A percentile compares a stretch with the other conserved stretches of the same genome.
Conservation (phyloP, 1,140 invertebrate species). For the Aphis craccivora region DNA sequence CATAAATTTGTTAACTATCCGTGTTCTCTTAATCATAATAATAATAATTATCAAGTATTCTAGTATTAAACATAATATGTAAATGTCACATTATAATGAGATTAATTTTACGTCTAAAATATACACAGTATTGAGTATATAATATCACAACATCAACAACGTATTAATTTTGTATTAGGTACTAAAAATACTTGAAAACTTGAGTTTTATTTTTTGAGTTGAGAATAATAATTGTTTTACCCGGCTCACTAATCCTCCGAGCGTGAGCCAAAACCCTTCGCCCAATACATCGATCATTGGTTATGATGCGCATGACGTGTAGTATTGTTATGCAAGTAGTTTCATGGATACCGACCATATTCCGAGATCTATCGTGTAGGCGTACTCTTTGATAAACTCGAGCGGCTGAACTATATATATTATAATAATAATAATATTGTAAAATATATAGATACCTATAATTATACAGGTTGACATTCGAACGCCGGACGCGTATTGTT, state of each 20-base stretch:
- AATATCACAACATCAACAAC: neutral
- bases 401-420: neutral
- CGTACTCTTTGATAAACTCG: neutral
- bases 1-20: too few relatives aligned
- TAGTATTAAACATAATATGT: too few relatives aligned
- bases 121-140: too few relatives aligned
- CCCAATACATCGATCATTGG: neutral
- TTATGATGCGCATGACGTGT: neutral
- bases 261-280: neutral
- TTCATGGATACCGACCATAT: neutral
- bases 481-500: neutral
- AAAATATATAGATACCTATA: neutral
- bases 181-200: neutral
- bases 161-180: neutral
- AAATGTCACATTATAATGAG: too few relatives aligned
- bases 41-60: too few relatives aligned
- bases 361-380: neutral
- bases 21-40: too few relatives aligned
- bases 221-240: neutral
- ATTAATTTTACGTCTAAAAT: too few relatives aligned
- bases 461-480: neutral
- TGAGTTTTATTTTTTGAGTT: neutral
- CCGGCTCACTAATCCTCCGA: neutral
- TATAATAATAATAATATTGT: neutral
- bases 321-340: neutral